Base-by-base conservation (phyloP, 2,888 invertebrate species). In the Lasioglossum morio region DNA sequence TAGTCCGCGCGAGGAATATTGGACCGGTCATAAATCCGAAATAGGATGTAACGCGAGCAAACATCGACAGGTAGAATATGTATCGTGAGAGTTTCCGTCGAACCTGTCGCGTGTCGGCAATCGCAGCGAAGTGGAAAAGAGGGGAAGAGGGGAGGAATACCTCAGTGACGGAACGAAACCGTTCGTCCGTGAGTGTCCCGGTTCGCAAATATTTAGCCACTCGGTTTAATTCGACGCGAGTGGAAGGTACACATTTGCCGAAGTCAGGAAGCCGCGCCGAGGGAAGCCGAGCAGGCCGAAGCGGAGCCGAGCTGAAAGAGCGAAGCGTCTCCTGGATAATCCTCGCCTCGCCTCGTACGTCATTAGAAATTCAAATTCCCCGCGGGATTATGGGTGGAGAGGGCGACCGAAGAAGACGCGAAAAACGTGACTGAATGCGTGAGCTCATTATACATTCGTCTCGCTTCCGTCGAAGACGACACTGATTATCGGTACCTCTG, bases 381-480 rank as follows among this genome's bases (percentile, higher is more conserved):
- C 48, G 23, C 60, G 43, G 81, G 85, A 88, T 87, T 82, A 85
- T 37, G 81, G 83, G 76, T 5, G 78, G 72, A 77, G 72, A 76
- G 37, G 48, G 75, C 69, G 48, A 27, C 60, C 60, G 43, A 78
- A 79, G 81, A 85, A 79, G 87, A 77, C 79, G 73, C 63, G 37
- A 69, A 69, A 89, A 89, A 89, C 92, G 92, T 92, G 91, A 91
- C 81, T 89, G 92, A 90, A 91, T 91, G 91, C 77, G 80, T 80
- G 48, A 43, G 80, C 78, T 87, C 86, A 88, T 92, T 89, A 87
- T 77, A 85, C 82, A 91, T 91, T 90, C 92, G 86, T 78, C 86
- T 82, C 85, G 88, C 79, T 86, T 82, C 86, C 85, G 81, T 40
- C 57, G 90, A 84, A 87, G 85, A 86, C 82, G 78, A 46, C 82